A percentile compares a stretch with the other conserved stretches of the same genome.
phyloP scores from a whole-genome alignment of 2,113 vertebrate species.

The Larimichthys crocea region DNA sequence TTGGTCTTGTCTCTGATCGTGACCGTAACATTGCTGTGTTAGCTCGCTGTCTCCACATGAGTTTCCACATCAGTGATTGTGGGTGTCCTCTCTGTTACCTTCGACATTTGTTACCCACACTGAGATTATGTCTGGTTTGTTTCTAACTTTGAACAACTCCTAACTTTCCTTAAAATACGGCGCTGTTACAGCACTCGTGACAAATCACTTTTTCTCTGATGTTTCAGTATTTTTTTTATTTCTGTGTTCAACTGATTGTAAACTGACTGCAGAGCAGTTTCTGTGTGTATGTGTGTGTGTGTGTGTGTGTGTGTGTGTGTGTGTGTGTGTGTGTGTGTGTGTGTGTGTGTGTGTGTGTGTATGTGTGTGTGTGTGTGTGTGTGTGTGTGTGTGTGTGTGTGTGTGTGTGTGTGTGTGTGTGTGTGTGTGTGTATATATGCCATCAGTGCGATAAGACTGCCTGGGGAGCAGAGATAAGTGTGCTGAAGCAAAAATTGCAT shows the following conservation, averaged over 20 bases:
- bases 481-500: conserved; percentile 55
- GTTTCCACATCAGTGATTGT: background rate
- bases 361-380: conserved; percentile 16
- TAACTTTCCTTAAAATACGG: conserved; percentile 16
- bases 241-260: conserved; percentile 38
- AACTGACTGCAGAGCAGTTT: conserved; percentile 5
- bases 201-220: conserved; percentile 25
- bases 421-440: conserved; percentile 5
- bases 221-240: conserved; percentile 13
- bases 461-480: conserved; percentile 75
- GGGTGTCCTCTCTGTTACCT: background rate
- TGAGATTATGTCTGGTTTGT: background rate
- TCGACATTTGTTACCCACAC: background rate
- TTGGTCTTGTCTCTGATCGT: too few species aligned
- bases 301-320: conserved; percentile 16
- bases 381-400: background rate
- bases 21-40: background rate
- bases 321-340: conserved; percentile 6
- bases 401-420: too few species aligned
- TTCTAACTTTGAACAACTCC: conserved; percentile 2
- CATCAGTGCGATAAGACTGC: conserved; percentile 65
- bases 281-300: background rate
- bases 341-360: conserved; percentile 2
- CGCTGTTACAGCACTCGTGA: conserved; percentile 13
- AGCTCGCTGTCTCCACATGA: background rate